Evolutionary conservation across 2,113 vertebrate genomes (phyloP), one percentile per base, ranked within the genome.

Genomic region (Pao palembangensis): DNA sequence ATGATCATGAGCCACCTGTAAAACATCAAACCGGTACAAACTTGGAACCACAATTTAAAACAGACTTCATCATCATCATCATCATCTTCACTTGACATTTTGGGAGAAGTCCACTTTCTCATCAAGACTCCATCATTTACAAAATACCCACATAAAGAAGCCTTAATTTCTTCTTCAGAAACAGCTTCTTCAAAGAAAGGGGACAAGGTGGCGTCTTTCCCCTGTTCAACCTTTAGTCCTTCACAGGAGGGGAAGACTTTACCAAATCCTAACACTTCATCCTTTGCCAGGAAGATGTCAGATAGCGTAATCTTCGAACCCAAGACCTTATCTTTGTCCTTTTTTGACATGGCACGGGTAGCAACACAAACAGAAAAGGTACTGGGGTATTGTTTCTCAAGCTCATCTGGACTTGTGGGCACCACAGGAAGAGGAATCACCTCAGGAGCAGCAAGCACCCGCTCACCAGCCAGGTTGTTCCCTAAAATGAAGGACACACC

Each of bases 11-110:
- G 17, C 44, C 11, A 48, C 1, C 14, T 6, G 12, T 8, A 48
- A 21, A 4, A 58, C 18, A 2, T 58, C 44, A 48, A 1, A 0
- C 2, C 17, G 0, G 1, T 19, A 5, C 0, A 0, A 2, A 0
- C 31, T 3, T 0, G 13, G 56, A 1, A 58, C 44, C 10, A 58
- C 21, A 31, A 48, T 31, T 16, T 56, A 31, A 2, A 12, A 16
- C 14, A 56, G 34, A 2, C 19, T 14, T 21, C 18, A 1, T 42
- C 10, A 58, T n/a, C n/a, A n/a, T n/a, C n/a, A n/a, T n/a, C n/a
- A 19, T 31, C 23, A 11, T 58, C 23, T 28, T 57, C 38, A 1
- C 1, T 2, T 7, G 55, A 16, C 6, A 8, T 10, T 8, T 50
- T n/a, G 0, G 13, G 3, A 8, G 6, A 46, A 4, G 8, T 59